phyloP scores from a whole-genome alignment of 2,888 invertebrate species.

The Spialia ferax region DNA sequence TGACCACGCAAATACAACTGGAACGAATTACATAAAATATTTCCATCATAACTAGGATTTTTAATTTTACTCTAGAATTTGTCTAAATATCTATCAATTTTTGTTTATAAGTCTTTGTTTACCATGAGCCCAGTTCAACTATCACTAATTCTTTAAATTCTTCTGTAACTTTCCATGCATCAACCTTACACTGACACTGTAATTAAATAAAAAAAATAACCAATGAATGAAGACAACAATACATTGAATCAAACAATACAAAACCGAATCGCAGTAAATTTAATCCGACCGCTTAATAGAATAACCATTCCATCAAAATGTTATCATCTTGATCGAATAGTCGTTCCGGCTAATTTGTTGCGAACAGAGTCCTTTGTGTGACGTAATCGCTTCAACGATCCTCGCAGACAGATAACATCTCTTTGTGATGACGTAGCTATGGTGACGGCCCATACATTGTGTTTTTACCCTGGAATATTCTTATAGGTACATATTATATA shows the following conservation, averaged over 20 bases:
- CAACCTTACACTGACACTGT: too few relatives aligned
- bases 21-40: too few relatives aligned
- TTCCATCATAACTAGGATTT: too few relatives aligned
- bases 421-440: background rate
- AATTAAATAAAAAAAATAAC: background rate
- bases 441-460: constrained; percentile 28
- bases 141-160: too few relatives aligned
- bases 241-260: background rate
- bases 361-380: constrained; percentile 41
- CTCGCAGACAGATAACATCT: constrained; percentile 38
- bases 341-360: constrained; percentile 36
- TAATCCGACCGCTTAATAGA: constrained; percentile 17
- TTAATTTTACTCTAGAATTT: too few relatives aligned
- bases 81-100: too few relatives aligned
- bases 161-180: too few relatives aligned
- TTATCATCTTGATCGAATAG: constrained; percentile 31
- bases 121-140: too few relatives aligned
- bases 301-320: constrained; percentile 38
- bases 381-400: constrained; percentile 31
- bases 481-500: too few relatives aligned
- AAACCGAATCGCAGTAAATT: constrained; percentile 12
- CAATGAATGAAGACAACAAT: background rate
- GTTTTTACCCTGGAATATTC: constrained; percentile 24
- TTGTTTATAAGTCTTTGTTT: too few relatives aligned
- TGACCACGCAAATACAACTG: too few relatives aligned